Evolutionary conservation across 2,113 vertebrate species (phyloP), one percentile per base, ranked within the genome.

Genomic region (Mohoua ochrocephala): DNA sequence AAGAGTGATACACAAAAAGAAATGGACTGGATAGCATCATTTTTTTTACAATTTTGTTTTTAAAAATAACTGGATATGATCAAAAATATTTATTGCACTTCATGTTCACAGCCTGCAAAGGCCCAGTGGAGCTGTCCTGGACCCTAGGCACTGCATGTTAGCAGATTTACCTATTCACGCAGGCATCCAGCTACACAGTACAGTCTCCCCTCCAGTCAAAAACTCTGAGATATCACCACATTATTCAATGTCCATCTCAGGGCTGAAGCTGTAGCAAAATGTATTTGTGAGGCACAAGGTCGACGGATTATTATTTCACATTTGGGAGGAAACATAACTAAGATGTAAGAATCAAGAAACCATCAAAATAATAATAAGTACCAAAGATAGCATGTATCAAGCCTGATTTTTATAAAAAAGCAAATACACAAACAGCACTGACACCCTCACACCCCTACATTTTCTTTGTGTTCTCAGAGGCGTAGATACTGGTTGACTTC

Each of bases 361-460:
- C 9, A 71, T 11, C 23, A 73, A 63, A 91, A 68, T 19, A 84
- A 57, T 15, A 77, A 5, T 19, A 64, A 73, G 5, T 22, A 56
- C 3, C 6, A 5, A 61, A 59, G 69, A 63, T 15, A 52, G 9
- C 31, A 59, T 30, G 6, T 8, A 56, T 6, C 7, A 10, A 59
- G 54, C 3, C 5, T 20, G n/a, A 20, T n/a, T n/a, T n/a, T n/a
- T n/a, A n/a, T n/a, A n/a, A n/a, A n/a, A n/a, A n/a, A 49, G 1
- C 2, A 65, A 67, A 41, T 2, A 1, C 13, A 18, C 33, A 67
- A 59, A 50, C 1, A 57, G 14, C 18, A 50, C 7, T 18, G 9
- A 35, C 5, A 3, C 5, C 1, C 31, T 56, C 37, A 28, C 16
- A 28, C 6, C 4, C 4, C 19, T 13, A 8, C 1, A 1, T 56